Conservation (phyloP, 2,113 vertebrate genomes). For the Hippocampus mohnikei region DNA sequence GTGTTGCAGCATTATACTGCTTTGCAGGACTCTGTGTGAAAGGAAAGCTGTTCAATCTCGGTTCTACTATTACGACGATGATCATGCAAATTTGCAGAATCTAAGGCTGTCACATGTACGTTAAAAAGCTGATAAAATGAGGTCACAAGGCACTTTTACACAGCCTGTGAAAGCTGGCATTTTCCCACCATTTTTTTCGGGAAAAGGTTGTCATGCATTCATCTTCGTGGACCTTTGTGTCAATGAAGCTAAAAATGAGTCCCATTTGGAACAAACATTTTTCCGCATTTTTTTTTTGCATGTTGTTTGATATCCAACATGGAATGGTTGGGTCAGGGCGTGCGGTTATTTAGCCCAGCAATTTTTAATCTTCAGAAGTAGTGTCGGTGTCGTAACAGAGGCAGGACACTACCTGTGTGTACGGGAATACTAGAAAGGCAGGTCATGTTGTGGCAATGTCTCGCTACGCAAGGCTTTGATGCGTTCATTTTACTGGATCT, state of each 20-base stretch:
- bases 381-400: background rate
- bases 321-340: too few species aligned
- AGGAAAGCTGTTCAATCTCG: background rate
- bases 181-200: background rate
- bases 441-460: background rate
- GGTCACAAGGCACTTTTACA: background rate
- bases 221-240: background rate
- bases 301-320: too few species aligned
- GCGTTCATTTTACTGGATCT: background rate
- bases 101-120: background rate
- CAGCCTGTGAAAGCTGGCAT: background rate
- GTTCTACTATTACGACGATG: background rate
- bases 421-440: background rate
- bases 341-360: background rate
- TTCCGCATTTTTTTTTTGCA: too few species aligned
- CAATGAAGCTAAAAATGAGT: background rate
- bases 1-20: too few species aligned
- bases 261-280: background rate
- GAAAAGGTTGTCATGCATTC: background rate
- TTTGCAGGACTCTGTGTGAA: too few species aligned
- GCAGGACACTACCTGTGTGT: background rate
- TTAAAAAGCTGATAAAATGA: background rate
- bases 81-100: constrained; percentile 16
- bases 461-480: background rate
- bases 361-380: background rate